These are phyloP conservation scores for Furnarius figulus DNA, from an alignment of 2,113 vertebrate genomes.

Conservation along the genomic window DNA sequence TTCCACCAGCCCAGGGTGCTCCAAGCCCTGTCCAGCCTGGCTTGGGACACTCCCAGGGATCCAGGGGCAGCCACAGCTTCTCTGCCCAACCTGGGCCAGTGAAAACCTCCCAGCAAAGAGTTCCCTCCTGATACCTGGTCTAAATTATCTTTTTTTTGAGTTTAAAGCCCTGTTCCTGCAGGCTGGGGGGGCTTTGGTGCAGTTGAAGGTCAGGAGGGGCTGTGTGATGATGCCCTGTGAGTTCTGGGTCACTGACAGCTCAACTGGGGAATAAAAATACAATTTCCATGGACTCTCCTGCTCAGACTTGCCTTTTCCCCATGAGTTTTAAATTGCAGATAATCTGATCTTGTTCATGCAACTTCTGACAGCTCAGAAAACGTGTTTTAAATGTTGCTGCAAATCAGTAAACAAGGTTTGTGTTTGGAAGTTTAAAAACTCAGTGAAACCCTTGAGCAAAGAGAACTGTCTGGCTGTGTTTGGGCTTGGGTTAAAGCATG, in stretches of 20 bases:
- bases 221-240: not conserved
- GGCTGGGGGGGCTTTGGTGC: not conserved
- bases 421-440: not conserved
- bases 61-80: not conserved
- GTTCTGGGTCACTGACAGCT: too few species aligned
- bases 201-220: not conserved
- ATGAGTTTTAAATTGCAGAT: not conserved
- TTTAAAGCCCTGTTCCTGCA: not conserved
- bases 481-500: not conserved
- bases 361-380: not conserved
- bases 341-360: not conserved
- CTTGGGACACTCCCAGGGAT: not conserved
- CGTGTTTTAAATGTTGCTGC: not conserved
- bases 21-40: rapidly evolving
- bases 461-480: not conserved
- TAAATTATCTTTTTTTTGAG: not conserved
- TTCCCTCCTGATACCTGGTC: not conserved
- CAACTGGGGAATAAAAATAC: rapidly evolving
- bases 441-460: not conserved
- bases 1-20: rapidly evolving
- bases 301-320: not conserved
- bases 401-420: not conserved
- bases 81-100: not conserved
- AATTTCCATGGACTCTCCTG: not conserved
- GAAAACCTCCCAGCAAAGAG: not conserved